Evolutionary conservation across 2,797 vertebrate genomes (phyloP).

Genomic region (Smutsia temminckii): DNA sequence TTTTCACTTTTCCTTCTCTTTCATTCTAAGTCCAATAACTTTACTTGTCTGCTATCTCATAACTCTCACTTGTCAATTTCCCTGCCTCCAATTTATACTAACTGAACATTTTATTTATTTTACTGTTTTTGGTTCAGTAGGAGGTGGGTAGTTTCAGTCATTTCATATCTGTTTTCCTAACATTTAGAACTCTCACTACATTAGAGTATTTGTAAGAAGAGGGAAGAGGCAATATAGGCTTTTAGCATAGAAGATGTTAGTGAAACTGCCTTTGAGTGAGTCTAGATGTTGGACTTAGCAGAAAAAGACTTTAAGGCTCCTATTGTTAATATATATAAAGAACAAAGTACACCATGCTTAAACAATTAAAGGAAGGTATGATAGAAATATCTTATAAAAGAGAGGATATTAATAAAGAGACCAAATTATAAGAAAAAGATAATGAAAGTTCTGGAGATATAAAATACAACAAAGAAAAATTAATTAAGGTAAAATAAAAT

Average conservation of each 20-base stretch:
- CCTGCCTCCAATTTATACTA: background rate
- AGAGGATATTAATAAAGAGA: background rate
- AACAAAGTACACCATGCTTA: background rate
- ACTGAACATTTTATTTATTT: background rate
- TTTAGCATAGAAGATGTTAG: background rate
- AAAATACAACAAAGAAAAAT: background rate
- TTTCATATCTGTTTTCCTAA: background rate
- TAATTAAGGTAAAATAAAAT: background rate
- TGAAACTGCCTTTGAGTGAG: too few relatives aligned
- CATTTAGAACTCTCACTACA: background rate
- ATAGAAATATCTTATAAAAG: background rate
- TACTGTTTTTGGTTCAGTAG: background rate
- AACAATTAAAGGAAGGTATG: background rate
- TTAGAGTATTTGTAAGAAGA: background rate
- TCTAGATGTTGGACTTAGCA: too few relatives aligned
- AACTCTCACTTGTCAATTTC: background rate
- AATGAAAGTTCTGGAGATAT: background rate
- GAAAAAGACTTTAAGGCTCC: background rate
- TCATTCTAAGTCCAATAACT: background rate
- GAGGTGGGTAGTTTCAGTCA: background rate
- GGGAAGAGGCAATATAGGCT: background rate
- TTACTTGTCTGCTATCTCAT: background rate
- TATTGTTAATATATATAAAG: background rate
- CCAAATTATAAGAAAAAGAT: background rate
- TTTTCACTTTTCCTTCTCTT: background rate